Conservation (phyloP, 1,140 invertebrate species). For the Amyelois transitella region DNA sequence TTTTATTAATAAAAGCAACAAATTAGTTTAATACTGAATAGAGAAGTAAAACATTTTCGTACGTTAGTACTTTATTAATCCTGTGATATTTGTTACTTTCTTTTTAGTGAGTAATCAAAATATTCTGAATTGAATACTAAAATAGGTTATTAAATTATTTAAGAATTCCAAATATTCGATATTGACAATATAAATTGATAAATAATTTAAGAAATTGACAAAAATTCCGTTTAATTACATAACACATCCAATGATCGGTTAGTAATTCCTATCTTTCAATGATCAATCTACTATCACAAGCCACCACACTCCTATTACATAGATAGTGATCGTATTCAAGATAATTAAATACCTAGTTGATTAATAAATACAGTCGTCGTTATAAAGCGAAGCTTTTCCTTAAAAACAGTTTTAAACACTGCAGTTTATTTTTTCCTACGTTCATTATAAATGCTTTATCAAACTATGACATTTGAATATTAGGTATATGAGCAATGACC, state of each 20-base stretch:
- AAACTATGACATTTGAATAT: conserved; percentile 31
- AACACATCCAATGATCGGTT: neutral
- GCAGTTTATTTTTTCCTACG: conserved; percentile 31
- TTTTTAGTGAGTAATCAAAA: no score
- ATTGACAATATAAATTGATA: no score
- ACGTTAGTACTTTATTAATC: no score
- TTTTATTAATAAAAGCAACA: no score
- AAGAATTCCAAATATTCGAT: no score
- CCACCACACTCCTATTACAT: conserved; percentile 61
- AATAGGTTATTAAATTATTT: no score
- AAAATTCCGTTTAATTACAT: neutral
- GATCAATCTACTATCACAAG: conserved; percentile 51
- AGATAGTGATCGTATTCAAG: conserved; percentile 40
- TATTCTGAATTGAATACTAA: no score
- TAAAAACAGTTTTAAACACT: conserved; percentile 32
- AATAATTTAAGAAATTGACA: no score
- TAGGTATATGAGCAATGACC: no score
- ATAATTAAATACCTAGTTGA: conserved; percentile 32
- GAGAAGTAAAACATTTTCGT: no score
- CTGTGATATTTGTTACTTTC: no score
- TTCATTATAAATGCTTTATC: conserved; percentile 12
- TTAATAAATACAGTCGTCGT: conserved; percentile 44
- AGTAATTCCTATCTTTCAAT: conserved; percentile 7
- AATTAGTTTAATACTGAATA: no score
- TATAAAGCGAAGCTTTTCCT: conserved; percentile 47